Evolutionary conservation across 2,797 vertebrate species (phyloP).

Genomic region (Dermochelys coriacea): DNA sequence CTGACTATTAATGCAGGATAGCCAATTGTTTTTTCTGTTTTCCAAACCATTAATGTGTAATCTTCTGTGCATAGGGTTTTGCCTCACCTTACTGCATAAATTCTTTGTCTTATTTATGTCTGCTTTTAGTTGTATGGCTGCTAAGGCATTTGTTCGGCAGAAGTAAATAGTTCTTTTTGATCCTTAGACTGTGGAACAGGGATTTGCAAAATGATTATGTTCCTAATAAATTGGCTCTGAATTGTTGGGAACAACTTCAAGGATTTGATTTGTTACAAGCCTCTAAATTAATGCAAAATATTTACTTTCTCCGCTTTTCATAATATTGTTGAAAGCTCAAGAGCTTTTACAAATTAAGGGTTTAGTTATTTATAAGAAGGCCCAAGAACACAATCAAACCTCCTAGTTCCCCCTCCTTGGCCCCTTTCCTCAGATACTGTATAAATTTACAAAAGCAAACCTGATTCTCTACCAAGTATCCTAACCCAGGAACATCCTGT

Average conservation of each 20-base stretch:
- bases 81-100: constrained; percentile 85
- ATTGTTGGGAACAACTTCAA: constrained; percentile 47
- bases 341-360: background rate
- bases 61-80: constrained; percentile 79
- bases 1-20: constrained; percentile 87
- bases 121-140: constrained; percentile 83
- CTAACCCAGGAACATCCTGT: background rate
- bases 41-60: constrained; percentile 82
- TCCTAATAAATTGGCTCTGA: constrained; percentile 39
- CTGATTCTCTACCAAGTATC: background rate
- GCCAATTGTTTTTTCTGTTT: constrained; percentile 81
- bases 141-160: constrained; percentile 83
- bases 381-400: background rate
- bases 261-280: constrained; percentile 3
- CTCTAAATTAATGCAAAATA: constrained; percentile 39
- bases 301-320: background rate
- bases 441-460: background rate
- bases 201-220: background rate
- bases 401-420: background rate
- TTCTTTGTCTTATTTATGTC: constrained; percentile 88
- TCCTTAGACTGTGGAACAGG: constrained; percentile 86
- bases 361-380: background rate
- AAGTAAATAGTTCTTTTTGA: constrained; percentile 84
- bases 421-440: background rate
- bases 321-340: constrained; percentile 1